Evolutionary conservation across 2,797 vertebrate species (phyloP).

Genomic region (Melanotaenia parkinsoni): DNA sequence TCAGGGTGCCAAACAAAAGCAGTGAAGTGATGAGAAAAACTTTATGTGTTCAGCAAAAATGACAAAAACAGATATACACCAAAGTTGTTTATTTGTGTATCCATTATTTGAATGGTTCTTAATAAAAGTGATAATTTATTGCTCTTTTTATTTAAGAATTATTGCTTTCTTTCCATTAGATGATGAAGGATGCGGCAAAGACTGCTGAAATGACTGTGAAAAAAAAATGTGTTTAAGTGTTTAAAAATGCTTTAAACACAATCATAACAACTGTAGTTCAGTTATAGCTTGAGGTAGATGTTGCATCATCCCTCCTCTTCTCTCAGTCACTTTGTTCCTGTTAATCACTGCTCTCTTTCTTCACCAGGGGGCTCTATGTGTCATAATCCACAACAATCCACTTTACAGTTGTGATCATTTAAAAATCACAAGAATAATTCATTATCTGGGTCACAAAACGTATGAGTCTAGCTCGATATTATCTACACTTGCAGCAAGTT

Average conservation of each 20-base stretch:
- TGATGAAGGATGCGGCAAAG: neutral
- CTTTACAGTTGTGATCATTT: no score
- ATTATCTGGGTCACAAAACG: no score
- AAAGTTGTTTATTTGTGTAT: neutral
- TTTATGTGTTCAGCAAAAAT: constrained; percentile 9
- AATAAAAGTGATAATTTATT: neutral
- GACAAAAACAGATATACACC: neutral
- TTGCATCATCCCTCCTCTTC: neutral
- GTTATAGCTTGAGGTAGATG: neutral
- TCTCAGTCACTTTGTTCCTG: neutral
- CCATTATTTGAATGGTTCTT: neutral
- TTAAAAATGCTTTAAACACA: neutral
- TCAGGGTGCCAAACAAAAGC: constrained; percentile 23
- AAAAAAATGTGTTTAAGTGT: neutral
- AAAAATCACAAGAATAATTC: no score
- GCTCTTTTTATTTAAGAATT: neutral
- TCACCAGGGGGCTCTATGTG: no score
- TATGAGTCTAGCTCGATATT: no score
- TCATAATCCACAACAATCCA: neutral
- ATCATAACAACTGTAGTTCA: neutral
- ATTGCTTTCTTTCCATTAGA: constrained; percentile 2
- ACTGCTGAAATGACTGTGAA: neutral
- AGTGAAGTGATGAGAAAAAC: neutral
- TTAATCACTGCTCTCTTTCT: neutral
- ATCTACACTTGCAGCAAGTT: no score